These are phyloP conservation scores for Clarias magur DNA, from an alignment of 2,113 vertebrate species.

Conservation along the genomic window DNA sequence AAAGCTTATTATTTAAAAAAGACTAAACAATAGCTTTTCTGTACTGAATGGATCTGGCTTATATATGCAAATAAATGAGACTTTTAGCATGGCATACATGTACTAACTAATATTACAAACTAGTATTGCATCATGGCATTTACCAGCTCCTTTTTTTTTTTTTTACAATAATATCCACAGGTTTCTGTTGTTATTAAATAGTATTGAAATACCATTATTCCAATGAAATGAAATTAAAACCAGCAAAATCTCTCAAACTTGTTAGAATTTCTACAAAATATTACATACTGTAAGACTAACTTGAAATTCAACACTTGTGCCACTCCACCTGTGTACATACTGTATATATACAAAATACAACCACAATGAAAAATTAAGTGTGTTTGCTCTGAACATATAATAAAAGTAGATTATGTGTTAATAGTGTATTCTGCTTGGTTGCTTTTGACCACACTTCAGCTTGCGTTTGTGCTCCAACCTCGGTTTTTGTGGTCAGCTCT, in stretches of 20 bases:
- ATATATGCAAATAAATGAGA: background rate
- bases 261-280: background rate
- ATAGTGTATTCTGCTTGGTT: background rate
- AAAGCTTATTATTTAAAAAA: background rate
- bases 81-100: background rate
- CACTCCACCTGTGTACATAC: background rate
- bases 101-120: background rate
- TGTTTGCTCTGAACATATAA: background rate
- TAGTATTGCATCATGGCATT: too few species aligned
- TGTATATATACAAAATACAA: background rate
- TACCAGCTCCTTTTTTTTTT: background rate
- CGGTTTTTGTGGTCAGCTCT: slow-evolving; percentile 65
- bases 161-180: background rate
- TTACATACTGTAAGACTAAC: background rate
- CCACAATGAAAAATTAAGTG: background rate
- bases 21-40: background rate
- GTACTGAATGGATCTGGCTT: background rate
- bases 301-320: background rate
- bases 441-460: background rate
- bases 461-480: slow-evolving; percentile 43
- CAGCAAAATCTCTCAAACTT: background rate
- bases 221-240: background rate
- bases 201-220: background rate
- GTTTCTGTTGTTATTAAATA: background rate
- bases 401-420: slow-evolving; percentile 31